Base-by-base conservation (phyloP, 2,888 invertebrate species). In the Nomada hirtipes region DNA sequence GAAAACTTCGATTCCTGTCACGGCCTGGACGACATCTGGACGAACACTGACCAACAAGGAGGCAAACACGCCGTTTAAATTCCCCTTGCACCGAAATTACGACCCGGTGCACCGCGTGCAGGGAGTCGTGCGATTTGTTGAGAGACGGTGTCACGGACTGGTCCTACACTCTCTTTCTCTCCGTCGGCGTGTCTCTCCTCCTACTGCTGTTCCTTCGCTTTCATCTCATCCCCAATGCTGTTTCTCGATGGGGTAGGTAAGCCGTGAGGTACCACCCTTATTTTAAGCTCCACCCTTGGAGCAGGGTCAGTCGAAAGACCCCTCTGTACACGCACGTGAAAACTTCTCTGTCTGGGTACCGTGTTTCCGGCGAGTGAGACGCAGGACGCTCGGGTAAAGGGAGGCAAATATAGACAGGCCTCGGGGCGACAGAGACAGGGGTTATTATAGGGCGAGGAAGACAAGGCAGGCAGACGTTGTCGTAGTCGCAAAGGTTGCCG, bases 261-360 rank as follows among this genome's bases (percentile, higher is more conserved):
- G 83, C 86, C 64, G 67, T 71, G 68, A 83, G 82, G 91, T 88
- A 89, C 90, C 92, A 92, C 93, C 92, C 92, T 92, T 92, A 89
- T 87, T 91, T 90, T 91, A 93, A 92, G 92, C 93, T 92, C 93
- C 93, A 92, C 93, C 93, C 92, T 93, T 91, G 83, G 72, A 83
- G 85, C 87, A 88, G 89, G 89, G 90, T 91, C 90, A 89, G 86
- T 83, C 82, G 85, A 76, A 83, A 74, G 80, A 61, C 70, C 80
- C 68, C 84, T 65, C 64, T 23, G 71, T 72, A 69, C 79, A 75
- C 79, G 78, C 82, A 79, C 80, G 47, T 76, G 60, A 50, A 44
- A 73, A 47, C 50, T 29, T 63, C 70, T 23, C 50, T 69, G 71
- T 83, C 77, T 84, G 71, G 0, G 61, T 70, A 20, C 20, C n/a